Percentiles rank a stretch among this genome's conserved stretches.
Conservation (phyloP, 2,797 vertebrate species). For the Ispidina lecontei region DNA sequence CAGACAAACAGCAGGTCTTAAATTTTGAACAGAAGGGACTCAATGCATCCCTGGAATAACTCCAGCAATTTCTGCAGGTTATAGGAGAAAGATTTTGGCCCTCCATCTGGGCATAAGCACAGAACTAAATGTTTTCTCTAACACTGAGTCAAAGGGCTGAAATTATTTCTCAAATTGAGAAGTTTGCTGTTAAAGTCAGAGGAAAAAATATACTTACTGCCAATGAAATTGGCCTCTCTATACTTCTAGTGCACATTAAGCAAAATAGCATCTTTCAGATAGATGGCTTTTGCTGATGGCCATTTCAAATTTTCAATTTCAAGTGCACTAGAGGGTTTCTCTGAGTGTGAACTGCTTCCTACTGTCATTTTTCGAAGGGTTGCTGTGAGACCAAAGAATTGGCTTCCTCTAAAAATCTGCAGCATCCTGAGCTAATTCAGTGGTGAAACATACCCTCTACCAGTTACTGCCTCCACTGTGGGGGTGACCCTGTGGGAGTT, state of each 20-base stretch:
- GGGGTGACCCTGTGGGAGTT: background rate
- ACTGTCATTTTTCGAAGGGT: background rate
- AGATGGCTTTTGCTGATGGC: background rate
- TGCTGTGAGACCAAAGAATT: background rate
- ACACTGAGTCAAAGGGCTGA: background rate
- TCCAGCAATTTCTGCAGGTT: conserved; percentile 15
- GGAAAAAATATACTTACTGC: background rate
- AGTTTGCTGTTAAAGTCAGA: background rate
- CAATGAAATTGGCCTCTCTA: background rate
- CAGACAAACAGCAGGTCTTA: conserved; percentile 37
- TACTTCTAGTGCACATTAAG: background rate
- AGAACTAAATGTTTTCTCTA: conserved; percentile 14
- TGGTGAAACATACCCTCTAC: background rate
- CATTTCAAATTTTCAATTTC: conserved; percentile 15
- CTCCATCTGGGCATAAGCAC: background rate
- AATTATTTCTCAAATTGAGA: conserved; percentile 1
- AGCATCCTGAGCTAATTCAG: background rate
- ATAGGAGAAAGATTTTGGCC: background rate
- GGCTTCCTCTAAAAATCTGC: background rate
- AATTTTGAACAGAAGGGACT: conserved; percentile 58
- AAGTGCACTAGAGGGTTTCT: background rate
- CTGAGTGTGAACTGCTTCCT: background rate
- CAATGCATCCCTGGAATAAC: conserved; percentile 37
- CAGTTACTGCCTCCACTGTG: background rate
- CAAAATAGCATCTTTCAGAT: background rate